Evolutionary conservation across 1,140 invertebrate genomes (phyloP).

Genomic region (Hormaphis cornu): DNA sequence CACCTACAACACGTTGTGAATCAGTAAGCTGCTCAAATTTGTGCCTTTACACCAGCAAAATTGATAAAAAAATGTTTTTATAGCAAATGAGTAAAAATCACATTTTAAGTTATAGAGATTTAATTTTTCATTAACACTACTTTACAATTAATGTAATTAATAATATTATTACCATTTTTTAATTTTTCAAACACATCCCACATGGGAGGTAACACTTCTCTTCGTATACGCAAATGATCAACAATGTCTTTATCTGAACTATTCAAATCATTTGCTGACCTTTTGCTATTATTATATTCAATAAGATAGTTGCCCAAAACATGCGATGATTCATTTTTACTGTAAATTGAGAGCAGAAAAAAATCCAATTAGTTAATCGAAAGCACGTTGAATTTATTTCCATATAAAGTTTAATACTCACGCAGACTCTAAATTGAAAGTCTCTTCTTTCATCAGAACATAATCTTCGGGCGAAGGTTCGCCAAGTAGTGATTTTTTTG

Average conservation of each 20-base stretch:
- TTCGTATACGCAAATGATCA: slow-evolving; percentile 35
- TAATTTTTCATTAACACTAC: too few species aligned
- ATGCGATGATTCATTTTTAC: slow-evolving; percentile 29
- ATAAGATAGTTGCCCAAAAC: slow-evolving; percentile 37
- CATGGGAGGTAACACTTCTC: slow-evolving; percentile 39
- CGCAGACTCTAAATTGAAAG: slow-evolving; percentile 37
- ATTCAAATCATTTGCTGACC: slow-evolving; percentile 24
- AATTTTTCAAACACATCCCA: slow-evolving; percentile 39
- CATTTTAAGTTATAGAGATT: too few species aligned
- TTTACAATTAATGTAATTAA: too few species aligned
- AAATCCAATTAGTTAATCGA: background rate
- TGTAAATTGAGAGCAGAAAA: background rate
- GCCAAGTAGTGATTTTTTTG: slow-evolving; percentile 35
- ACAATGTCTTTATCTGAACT: slow-evolving; percentile 37
- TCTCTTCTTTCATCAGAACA: slow-evolving; percentile 40
- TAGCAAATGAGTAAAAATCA: too few species aligned
- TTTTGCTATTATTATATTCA: slow-evolving; percentile 37
- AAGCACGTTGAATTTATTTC: background rate
- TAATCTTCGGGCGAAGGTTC: slow-evolving; percentile 39
- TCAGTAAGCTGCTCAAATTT: too few species aligned
- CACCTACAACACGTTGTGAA: too few species aligned
- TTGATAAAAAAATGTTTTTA: too few species aligned
- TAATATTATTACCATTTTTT: slow-evolving; percentile 12
- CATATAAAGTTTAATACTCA: background rate
- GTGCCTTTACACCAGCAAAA: too few species aligned